phyloP scores from a whole-genome alignment of 2,113 vertebrate genomes.

The Caranx melampygus region DNA sequence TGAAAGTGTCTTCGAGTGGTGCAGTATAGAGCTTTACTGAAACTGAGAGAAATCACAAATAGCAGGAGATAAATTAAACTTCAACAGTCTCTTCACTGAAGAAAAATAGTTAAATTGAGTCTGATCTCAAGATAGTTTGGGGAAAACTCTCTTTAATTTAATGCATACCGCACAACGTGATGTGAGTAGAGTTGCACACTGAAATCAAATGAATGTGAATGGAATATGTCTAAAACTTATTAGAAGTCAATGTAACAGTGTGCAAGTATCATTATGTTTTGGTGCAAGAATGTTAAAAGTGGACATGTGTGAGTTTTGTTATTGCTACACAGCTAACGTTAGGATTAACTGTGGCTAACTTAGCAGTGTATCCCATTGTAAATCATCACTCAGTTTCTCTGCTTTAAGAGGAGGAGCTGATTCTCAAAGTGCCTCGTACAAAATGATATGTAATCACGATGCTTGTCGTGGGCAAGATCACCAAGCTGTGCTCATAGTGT shows the following conservation, averaged over 20 bases:
- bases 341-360: too few species aligned
- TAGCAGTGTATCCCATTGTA: not conserved
- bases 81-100: not conserved
- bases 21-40: not conserved
- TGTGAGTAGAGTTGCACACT: not conserved
- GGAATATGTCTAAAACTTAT: too few species aligned
- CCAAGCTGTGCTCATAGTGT: too few species aligned
- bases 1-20: not conserved
- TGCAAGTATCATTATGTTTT: too few species aligned
- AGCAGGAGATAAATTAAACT: not conserved
- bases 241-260: too few species aligned
- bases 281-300: too few species aligned
- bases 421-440: not conserved
- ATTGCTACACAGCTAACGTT: too few species aligned
- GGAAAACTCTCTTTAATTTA: not conserved
- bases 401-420: not conserved
- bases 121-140: too few species aligned
- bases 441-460: not conserved
- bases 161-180: not conserved
- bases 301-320: too few species aligned
- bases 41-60: not conserved
- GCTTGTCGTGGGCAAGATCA: too few species aligned
- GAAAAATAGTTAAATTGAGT: not conserved
- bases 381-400: not conserved
- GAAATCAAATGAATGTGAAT: not conserved